A percentile compares a stretch with the other conserved stretches of the same genome.
These are phyloP conservation scores for Passer montanus DNA, from an alignment of 2,113 vertebrate species.

Conservation along the genomic window DNA sequence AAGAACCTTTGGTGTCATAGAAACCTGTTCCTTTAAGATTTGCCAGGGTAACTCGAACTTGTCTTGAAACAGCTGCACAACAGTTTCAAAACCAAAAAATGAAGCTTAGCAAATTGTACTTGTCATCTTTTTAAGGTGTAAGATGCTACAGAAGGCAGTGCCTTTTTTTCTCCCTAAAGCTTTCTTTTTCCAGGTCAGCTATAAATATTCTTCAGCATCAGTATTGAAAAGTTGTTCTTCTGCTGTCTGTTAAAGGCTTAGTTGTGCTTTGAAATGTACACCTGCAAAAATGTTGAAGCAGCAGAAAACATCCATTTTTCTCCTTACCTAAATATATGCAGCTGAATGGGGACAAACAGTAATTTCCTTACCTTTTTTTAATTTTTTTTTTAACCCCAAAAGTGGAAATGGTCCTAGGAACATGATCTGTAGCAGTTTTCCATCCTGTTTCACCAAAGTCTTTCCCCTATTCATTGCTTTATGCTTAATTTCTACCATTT, in stretches of 20 bases:
- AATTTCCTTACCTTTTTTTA: neutral
- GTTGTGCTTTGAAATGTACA: neutral
- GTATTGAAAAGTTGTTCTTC: neutral
- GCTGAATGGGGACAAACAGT: neutral
- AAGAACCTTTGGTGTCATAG: neutral
- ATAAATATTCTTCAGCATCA: constrained; percentile 19
- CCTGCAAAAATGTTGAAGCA: neutral
- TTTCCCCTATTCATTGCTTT: neutral
- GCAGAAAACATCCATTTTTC: neutral
- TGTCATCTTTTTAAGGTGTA: neutral
- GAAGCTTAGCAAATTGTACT: neutral
- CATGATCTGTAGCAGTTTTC: neutral
- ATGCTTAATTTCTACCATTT: neutral
- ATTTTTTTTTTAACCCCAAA: neutral
- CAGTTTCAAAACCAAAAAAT: neutral
- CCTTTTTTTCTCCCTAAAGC: neutral
- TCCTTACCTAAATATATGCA: neutral
- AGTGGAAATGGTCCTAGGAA: neutral
- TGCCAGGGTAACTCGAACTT: neutral
- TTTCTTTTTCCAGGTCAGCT: constrained; percentile 11
- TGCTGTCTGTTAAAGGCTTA: neutral
- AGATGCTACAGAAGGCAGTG: neutral
- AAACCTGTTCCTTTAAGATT: neutral
- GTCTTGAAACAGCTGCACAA: neutral
- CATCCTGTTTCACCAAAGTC: neutral